Base-by-base conservation (phyloP, 1,140 invertebrate genomes). In the Homalodisca vitripennis region DNA sequence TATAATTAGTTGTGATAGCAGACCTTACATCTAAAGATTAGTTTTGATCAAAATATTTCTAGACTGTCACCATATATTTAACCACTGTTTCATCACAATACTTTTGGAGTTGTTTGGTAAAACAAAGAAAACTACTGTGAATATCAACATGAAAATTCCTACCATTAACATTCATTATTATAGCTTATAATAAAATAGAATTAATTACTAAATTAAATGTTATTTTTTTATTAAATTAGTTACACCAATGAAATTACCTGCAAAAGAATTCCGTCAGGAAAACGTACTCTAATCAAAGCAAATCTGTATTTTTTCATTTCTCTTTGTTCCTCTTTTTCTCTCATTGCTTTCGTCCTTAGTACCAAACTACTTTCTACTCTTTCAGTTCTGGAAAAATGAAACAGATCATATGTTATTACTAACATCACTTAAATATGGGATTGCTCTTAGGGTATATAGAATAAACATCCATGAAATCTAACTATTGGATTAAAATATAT, bases 271-370 rank as follows among this genome's bases (percentile, higher is more conserved):
- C 90, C 89, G 83, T 97, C 92, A 0, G 95, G 94, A 79, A 97
- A 95, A 62, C 91, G 84, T 68, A 97, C 84, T 72, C 95, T 80
- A 55, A 98, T 89, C 1, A 97, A 80, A 3, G 90, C 86, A 77
- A 90, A 98, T 74, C 89, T 89, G 78, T 97, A 98, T 79, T 90
- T 90, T 46, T 66, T 83, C 74, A 91, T 84, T 76, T 91, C 90
- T 64, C 88, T 80, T 68, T 88, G 77, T 78, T 94, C 92, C 60
- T 95, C 91, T 74, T 90, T 90, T 79, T 97, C 94, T 14, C 94
- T 79, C 92, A 97, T 97, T 0, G 92, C 93, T 82, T 95, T 96
- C 0, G 95, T 98, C 66, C 92, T 82, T 1, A 98, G 78, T 83
- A 94, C 90, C 74, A 91, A 86, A 74, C 87, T 86, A 76, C 85